A percentile compares a stretch with the other conserved stretches of the same genome.
These are phyloP conservation scores for Erithacus rubecula DNA, from an alignment of 2,797 vertebrate species.

Conservation along the genomic window DNA sequence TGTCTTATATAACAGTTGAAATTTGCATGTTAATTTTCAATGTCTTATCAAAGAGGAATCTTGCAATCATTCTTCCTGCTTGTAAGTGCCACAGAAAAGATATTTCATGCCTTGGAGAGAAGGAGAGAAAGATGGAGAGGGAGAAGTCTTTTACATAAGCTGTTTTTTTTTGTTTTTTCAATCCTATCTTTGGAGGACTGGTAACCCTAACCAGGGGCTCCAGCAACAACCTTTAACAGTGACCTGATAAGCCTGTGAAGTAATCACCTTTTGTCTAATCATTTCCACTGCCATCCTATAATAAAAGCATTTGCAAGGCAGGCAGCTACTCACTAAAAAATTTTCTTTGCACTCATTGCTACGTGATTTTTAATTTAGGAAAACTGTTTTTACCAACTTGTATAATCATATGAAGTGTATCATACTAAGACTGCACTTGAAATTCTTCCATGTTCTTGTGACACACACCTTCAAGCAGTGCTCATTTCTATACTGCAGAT, in stretches of 20 bases:
- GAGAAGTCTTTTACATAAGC: neutral
- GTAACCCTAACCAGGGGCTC: constrained; percentile 9
- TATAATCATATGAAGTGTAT: neutral
- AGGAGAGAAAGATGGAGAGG: too few relatives aligned
- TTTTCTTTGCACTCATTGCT: neutral
- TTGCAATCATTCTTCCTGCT: neutral
- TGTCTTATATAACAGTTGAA: neutral
- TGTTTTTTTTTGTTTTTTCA: neutral
- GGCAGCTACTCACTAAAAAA: neutral
- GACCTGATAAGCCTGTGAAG: constrained; percentile 13
- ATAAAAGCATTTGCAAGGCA: neutral
- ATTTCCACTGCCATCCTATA: neutral
- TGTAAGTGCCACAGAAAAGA: neutral
- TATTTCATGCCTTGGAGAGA: neutral
- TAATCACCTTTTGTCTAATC: constrained; percentile 26
- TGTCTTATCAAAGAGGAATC: neutral
- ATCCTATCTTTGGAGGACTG: neutral
- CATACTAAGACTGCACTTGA: neutral
- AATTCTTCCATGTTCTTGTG: neutral
- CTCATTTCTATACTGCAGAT: neutral
- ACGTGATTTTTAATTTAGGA: neutral
- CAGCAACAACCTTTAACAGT: neutral
- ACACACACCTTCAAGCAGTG: neutral
- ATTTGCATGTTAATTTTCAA: neutral
- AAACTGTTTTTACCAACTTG: neutral